These are phyloP conservation scores for Sebastes jordani DNA, from an alignment of 2,797 vertebrate genomes.

Conservation along the genomic window DNA sequence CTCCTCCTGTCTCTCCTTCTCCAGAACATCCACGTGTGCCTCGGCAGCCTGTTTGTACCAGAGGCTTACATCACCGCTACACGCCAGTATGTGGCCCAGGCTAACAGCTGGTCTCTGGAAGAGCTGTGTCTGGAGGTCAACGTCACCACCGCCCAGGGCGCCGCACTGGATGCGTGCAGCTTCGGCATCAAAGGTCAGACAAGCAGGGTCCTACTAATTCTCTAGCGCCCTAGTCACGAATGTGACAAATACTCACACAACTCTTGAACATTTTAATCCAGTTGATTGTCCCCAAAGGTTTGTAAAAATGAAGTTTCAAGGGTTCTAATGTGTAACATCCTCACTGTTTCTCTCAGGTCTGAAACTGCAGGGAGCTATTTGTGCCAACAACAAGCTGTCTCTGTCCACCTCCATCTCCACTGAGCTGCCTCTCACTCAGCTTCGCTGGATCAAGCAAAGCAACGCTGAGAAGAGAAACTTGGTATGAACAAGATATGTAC, in stretches of 20 bases:
- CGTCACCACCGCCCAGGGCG: conserved; percentile 89
- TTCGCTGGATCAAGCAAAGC: conserved; percentile 93
- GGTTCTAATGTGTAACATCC: background rate
- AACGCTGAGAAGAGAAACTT: conserved; percentile 89
- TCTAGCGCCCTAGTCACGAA: background rate
- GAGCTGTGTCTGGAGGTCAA: conserved; percentile 96
- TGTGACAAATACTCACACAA: background rate
- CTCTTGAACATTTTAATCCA: background rate
- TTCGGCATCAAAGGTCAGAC: conserved; percentile 95
- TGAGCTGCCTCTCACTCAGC: conserved; percentile 93
- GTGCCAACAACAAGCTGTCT: conserved; percentile 94
- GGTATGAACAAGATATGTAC: conserved; percentile 71
- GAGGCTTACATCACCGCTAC: conserved; percentile 99
- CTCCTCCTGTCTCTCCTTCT: background rate
- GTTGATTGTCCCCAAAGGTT: background rate
- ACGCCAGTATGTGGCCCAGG: conserved; percentile 96
- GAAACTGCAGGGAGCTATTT: conserved; percentile 95
- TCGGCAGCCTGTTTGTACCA: conserved; percentile 95
- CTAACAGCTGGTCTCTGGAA: conserved; percentile 99
- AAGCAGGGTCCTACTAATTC: background rate
- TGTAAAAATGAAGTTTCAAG: background rate
- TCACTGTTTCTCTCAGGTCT: conserved; percentile 37
- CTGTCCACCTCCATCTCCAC: conserved; percentile 95
- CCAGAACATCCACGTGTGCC: conserved; percentile 95
- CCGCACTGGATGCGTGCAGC: conserved; percentile 94